Conservation (phyloP, 2,113 vertebrate genomes). For the Dicaeum eximium region DNA sequence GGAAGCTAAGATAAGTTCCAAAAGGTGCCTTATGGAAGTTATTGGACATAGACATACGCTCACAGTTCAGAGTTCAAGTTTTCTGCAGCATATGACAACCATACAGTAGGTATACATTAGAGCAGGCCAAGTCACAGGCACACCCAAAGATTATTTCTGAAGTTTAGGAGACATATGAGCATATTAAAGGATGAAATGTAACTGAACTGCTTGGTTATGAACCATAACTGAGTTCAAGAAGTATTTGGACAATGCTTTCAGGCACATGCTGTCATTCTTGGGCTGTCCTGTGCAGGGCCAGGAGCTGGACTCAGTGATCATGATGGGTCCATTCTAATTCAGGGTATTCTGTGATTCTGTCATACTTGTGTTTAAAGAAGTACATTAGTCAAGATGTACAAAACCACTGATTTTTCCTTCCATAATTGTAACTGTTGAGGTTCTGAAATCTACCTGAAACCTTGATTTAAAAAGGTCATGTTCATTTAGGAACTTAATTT, state of each 20-base stretch:
- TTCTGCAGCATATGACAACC: not conserved
- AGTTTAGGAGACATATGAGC: not conserved
- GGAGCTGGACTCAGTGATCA: not conserved
- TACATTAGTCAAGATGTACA: not conserved
- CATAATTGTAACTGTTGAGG: not conserved
- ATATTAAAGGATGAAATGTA: not conserved
- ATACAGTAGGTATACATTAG: not conserved
- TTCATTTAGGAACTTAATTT: constrained; percentile 13
- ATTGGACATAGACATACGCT: not conserved
- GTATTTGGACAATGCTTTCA: not conserved
- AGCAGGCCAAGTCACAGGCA: not conserved
- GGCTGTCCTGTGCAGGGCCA: not conserved
- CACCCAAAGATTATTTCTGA: not conserved
- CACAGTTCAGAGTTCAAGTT: not conserved
- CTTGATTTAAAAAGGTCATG: constrained; percentile 13
- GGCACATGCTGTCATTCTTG: not conserved
- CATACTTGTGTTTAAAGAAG: not conserved
- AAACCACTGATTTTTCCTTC: not conserved
- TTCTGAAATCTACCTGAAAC: constrained; percentile 24
- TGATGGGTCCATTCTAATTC: not conserved
- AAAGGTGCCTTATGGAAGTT: not conserved
- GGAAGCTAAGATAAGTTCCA: not conserved
- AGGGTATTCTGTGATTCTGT: not conserved
- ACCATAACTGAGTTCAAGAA: not conserved
- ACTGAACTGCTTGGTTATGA: not conserved